These are phyloP conservation scores for Synanthedon myopaeformis DNA, from an alignment of 2,888 invertebrate species.

Conservation along the genomic window DNA sequence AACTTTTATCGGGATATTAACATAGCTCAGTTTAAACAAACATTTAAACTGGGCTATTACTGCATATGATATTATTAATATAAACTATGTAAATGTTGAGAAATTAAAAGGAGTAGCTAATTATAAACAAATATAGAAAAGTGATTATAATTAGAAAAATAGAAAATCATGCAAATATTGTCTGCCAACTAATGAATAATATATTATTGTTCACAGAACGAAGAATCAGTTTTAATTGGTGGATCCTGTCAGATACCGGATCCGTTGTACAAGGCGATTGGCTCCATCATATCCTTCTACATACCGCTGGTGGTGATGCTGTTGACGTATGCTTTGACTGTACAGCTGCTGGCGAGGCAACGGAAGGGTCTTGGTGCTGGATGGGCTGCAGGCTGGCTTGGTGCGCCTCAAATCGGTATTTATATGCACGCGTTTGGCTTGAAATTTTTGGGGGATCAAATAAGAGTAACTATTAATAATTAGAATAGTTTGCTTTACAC, in stretches of 20 bases:
- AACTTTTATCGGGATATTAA: too few species aligned
- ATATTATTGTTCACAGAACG: conserved; percentile 72
- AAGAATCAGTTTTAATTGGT: conserved; percentile 83
- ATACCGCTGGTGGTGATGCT: conserved; percentile 96
- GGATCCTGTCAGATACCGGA: conserved; percentile 90
- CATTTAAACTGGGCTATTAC: too few species aligned
- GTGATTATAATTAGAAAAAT: too few species aligned
- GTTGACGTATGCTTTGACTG: conserved; percentile 93
- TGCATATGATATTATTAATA: too few species aligned
- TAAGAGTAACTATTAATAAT: too few species aligned
- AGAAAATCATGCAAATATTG: background rate
- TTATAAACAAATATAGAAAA: background rate
- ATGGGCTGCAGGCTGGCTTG: conserved; percentile 83
- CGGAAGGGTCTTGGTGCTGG: conserved; percentile 77
- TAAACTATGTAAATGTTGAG: too few species aligned
- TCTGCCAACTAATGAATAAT: background rate
- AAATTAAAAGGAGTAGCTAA: background rate
- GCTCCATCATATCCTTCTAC: conserved; percentile 95
- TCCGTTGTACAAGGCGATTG: conserved; percentile 90
- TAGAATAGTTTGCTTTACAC: too few species aligned
- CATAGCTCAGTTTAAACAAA: too few species aligned
- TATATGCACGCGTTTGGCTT: conserved; percentile 2
- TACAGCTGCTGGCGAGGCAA: conserved; percentile 86
- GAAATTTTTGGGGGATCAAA: background rate
- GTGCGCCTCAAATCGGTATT: conserved; percentile 71